Base-by-base conservation (phyloP, 2,888 invertebrate genomes). In the Ferrisia virgata region DNA sequence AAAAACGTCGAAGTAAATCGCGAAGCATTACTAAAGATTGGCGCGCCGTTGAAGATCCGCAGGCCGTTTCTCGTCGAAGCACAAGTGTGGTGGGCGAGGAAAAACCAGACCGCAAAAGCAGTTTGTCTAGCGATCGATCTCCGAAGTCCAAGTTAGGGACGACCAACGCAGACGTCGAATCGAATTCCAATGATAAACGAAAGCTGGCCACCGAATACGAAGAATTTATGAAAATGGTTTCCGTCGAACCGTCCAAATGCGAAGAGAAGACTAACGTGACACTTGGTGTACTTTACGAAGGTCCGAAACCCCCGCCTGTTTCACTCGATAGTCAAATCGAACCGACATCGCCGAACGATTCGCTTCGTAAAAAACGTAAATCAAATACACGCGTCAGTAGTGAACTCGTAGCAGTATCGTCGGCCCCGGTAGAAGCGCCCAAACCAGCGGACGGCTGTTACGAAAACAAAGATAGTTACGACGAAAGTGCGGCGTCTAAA, bases 181-280 rank as follows among this genome's bases (percentile, higher is more conserved):
- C 82, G 2, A 36, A 28, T 5, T 8, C 36, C 15, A 72, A 72
- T 72, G 39, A 84, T 5, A 72, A 84, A 18, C 58, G 39, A 25
- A 84, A 81, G 53, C 53, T 86, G 28, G 84, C 69, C 72, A 78
- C 79, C 28, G 85, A 86, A 81, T 86, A 86, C 80, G 85, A 85
- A 85, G 84, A 86, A 53, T 86, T 86, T 79, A 64, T 86, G 40
- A 86, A 86, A 85, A 85, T 85, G 80, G 85, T 86, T 1, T 72
- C 43, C 2, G 69, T 85, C 33, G 81, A 82, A 6, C 25, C 22
- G 33, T 22, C 53, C 2, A 53, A 25, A 8, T 43, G 69, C 22
- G 25, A 69, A 22, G 53, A 72, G 2, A 40, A 47, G 8, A 13
- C 25, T 43, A 28, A 76, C 18, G 22, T 9, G 1, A 13, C 22